Evolutionary conservation across 2,113 vertebrate species (phyloP), one percentile per base, ranked within the genome.

Genomic region (Edolisoma coerulescens): DNA sequence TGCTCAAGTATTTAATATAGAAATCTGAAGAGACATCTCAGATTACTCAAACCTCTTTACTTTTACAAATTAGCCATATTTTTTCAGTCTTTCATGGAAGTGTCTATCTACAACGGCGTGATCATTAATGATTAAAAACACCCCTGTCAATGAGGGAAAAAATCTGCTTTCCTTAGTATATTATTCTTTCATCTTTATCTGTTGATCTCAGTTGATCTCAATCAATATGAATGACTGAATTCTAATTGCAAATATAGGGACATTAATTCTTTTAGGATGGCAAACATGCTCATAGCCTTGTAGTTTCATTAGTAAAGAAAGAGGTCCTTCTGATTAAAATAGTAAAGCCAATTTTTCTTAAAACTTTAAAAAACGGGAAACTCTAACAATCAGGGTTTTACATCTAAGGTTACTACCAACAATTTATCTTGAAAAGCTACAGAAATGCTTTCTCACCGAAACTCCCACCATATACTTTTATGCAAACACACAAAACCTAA

Each of bases 111-210:
- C 16, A 69, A 27, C 6, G 47, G 24, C 30, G 9, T 41, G 61
- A 71, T 32, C 21, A 60, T 60, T 60, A 80, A n/a, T 50, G 14
- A 83, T 65, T 67, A 47, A 87, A 87, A 86, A 0, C 2, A 50
- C 5, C 18, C 7, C 68, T 68, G 11, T 35, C 18, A 70, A 65
- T 30, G 7, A 59, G 8, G 17, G 44, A 37, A 63, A 53, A 91
- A 16, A 20, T 37, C 14, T 75, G 2, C 3, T 73, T 71, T 68
- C 7, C 28, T 87, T 49, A 44, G 3, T n/a, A 9, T 24, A 47
- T 64, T 87, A 47, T 70, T 50, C 7, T 69, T 96, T 65, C 41
- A 41, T n/a, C 9, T 82, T 95, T 74, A 70, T 81, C 53, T 37
- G 33, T 37, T 54, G 11, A 81, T 67, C 27, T 85, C n/a, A 44